Percentiles rank a stretch among this genome's conserved stretches.
phyloP scores from a whole-genome alignment of 2,888 invertebrate species.

The Asteroscopus sphinx region DNA sequence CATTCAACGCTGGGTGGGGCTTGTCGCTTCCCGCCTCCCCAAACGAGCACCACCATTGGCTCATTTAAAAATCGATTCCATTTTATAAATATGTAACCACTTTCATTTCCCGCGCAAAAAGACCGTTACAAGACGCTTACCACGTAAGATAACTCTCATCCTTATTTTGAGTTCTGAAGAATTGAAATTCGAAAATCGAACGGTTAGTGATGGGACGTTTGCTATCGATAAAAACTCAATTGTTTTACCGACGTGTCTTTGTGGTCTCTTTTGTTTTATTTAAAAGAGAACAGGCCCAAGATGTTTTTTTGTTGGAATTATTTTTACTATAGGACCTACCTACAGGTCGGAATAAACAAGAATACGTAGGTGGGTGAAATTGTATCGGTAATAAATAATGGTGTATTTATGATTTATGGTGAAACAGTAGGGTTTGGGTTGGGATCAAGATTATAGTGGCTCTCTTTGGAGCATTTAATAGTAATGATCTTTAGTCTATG shows the following conservation, averaged over 20 bases:
- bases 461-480: constrained; percentile 56
- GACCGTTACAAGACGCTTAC: constrained; percentile 55
- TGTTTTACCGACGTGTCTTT: constrained; percentile 89
- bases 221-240: constrained; percentile 74
- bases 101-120: constrained; percentile 71
- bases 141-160: constrained; percentile 40
- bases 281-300: constrained; percentile 80
- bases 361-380: constrained; percentile 82
- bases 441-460: constrained; percentile 63
- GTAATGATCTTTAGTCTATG: constrained; percentile 53
- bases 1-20: constrained; percentile 81
- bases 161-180: constrained; percentile 43
- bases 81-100: constrained; percentile 90
- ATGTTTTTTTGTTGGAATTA: constrained; percentile 67
- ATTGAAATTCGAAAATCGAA: constrained; percentile 61
- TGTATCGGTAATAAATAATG: constrained; percentile 88
- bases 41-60: constrained; percentile 82
- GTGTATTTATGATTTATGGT: constrained; percentile 84
- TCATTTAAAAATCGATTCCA: constrained; percentile 89
- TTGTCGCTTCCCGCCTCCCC: constrained; percentile 79
- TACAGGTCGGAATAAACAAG: constrained; percentile 78
- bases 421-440: constrained; percentile 57
- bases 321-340: constrained; percentile 64
- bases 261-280: constrained; percentile 88
- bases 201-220: constrained; percentile 68